Base-by-base conservation (phyloP, 2,888 invertebrate genomes). In the Seira ritae region DNA sequence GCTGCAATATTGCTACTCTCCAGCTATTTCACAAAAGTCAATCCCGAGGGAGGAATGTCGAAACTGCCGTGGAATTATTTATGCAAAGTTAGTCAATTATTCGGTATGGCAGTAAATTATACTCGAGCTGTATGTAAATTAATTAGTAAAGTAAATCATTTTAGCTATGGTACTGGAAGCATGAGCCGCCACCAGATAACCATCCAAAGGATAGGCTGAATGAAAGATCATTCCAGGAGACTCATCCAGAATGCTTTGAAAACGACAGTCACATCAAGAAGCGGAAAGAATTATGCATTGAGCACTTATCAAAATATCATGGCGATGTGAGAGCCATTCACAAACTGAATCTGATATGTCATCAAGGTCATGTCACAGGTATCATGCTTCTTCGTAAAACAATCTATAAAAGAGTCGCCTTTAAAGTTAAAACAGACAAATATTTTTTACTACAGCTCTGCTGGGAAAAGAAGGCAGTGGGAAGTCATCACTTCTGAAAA, bases 121-220 rank as follows among this genome's bases (percentile, higher is more conserved):
- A 60, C 4, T 60, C 10, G n/a, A n/a, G n/a, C n/a, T n/a, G n/a
- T n/a, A n/a, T n/a, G n/a, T 19, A 20, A 65, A 22, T 23, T 19
- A n/a, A 8, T 20, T 66, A 22, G 1, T 10, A 22, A 66, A 66
- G n/a, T 22, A 0, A 31, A 20, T 15, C 65, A n/a, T 55, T 66
- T 12, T 60, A 84, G 78, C 22, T 55, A 4, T 85, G 85, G 85
- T 85, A 50, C 22, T 84, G 83, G 83, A 85, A 60, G 4, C 66
- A 70, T 2, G 24, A 74, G 10, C 55, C 66, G 12, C 84, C 83
- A 4, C 85, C 85, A 4, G 84, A 80, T 23, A 24, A 23, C 17
- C n/a, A 24, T 0, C 42, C 68, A 2, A 10, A 1, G 1, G 62
- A 71, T 4, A 65, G 23, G n/a, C 22, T 55, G 4, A 15, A 69